A percentile compares a stretch with the other conserved stretches of the same genome.
Evolutionary conservation across 2,113 vertebrate genomes (phyloP).

Genomic region (Cinclus mexicanus): DNA sequence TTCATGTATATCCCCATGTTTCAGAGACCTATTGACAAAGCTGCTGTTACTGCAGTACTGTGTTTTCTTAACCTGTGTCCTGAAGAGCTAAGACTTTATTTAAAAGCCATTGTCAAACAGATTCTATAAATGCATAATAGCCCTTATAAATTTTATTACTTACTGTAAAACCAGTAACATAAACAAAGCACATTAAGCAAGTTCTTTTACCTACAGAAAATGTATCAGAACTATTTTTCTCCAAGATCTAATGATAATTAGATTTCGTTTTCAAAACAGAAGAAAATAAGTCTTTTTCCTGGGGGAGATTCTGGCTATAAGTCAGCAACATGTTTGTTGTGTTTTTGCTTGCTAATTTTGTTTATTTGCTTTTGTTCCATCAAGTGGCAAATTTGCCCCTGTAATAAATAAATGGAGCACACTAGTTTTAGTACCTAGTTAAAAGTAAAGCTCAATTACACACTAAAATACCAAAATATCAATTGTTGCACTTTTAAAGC

Average conservation of each 20-base stretch:
- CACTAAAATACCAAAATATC: not conserved
- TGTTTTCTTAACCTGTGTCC: conserved; percentile 8
- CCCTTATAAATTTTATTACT: conserved; percentile 14
- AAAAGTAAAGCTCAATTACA: not conserved
- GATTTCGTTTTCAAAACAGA: conserved; percentile 63
- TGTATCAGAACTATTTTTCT: not conserved
- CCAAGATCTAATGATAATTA: conserved; percentile 52
- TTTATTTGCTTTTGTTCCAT: conserved; percentile 5
- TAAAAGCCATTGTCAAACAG: conserved; percentile 7
- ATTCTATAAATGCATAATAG: not conserved
- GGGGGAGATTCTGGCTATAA: not conserved
- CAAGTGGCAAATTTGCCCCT: conserved; percentile 34
- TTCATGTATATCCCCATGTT: not conserved
- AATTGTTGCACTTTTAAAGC: not conserved
- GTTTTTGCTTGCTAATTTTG: not conserved
- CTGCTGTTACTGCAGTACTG: not conserved
- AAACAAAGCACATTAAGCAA: conserved; percentile 38
- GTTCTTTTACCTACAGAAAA: conserved; percentile 44
- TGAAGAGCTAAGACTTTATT: conserved; percentile 34
- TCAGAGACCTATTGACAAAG: not conserved
- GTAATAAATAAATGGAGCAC: conserved; percentile 3
- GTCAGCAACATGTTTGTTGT: not conserved
- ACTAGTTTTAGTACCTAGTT: not conserved
- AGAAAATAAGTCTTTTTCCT: conserved; percentile 46
- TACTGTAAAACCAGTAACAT: conserved; percentile 29